Percentiles rank a stretch among this genome's conserved stretches.
Evolutionary conservation across 1,140 invertebrate species (phyloP).

Genomic region (Bicyclus anynana): DNA sequence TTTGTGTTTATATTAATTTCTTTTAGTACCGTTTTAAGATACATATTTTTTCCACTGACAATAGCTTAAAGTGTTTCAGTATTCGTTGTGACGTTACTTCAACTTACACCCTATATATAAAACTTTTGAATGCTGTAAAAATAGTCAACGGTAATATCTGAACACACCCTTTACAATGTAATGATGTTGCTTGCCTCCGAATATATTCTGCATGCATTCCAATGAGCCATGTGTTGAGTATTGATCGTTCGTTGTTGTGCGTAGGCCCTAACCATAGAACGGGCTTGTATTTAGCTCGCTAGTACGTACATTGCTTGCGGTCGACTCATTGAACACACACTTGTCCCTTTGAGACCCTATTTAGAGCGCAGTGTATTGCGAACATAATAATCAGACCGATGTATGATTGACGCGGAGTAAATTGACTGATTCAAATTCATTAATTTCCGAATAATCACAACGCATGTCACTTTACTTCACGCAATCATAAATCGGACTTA

Average conservation of each 20-base stretch:
- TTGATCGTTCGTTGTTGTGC: constrained; percentile 14
- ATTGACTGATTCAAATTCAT: neutral
- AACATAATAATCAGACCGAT: too few species aligned
- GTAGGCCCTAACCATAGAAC: constrained; percentile 26
- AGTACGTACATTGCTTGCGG: constrained; percentile 37
- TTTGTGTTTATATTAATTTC: too few species aligned
- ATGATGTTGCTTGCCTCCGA: neutral
- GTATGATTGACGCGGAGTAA: neutral
- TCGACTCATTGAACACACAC: constrained; percentile 12
- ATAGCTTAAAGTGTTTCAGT: too few species aligned
- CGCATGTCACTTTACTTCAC: neutral
- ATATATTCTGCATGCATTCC: constrained; percentile 11
- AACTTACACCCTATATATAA: too few species aligned
- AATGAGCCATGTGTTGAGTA: constrained; percentile 22
- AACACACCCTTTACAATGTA: neutral
- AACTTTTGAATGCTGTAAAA: neutral
- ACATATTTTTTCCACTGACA: too few species aligned
- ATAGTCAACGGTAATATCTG: neutral
- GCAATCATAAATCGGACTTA: neutral
- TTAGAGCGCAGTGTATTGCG: constrained; percentile 28
- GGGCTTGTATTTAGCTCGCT: constrained; percentile 40
- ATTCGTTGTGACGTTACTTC: too few species aligned
- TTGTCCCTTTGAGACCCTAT: constrained; percentile 8
- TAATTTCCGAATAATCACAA: too few species aligned
- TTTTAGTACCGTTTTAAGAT: too few species aligned